A percentile compares a stretch with the other conserved stretches of the same genome.
These are phyloP conservation scores for Lipophrys pholis DNA, from an alignment of 2,113 vertebrate genomes.

Conservation along the genomic window DNA sequence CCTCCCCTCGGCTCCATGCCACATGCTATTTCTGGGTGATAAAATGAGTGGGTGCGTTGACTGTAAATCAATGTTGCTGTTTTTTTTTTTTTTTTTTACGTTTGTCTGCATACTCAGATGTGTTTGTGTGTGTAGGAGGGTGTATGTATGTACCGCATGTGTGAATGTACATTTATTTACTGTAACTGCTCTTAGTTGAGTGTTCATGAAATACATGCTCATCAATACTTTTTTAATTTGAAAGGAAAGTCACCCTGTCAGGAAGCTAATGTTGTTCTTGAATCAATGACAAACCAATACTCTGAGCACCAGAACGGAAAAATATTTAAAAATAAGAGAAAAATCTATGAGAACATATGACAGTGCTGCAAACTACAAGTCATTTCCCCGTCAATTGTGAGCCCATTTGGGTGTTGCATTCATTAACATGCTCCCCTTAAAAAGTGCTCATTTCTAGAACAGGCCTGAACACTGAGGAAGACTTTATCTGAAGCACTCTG, in stretches of 20 bases:
- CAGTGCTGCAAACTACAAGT: not conserved
- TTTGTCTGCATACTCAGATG: constrained; percentile 1
- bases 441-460: constrained; percentile 21
- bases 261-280: not conserved
- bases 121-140: constrained; percentile 16
- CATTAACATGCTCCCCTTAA: constrained; percentile 34
- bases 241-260: too few relatives aligned
- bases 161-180: not conserved
- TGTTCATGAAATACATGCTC: not conserved
- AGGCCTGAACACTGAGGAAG: too few relatives aligned
- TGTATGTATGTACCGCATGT: not conserved
- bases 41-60: constrained; percentile 6
- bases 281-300: constrained; percentile 10
- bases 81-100: not conserved
- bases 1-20: too few relatives aligned
- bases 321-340: not conserved
- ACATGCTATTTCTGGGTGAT: constrained; percentile 2
- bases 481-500: constrained; percentile 18
- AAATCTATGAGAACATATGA: not conserved
- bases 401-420: not conserved
- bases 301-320: not conserved
- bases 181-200: not conserved
- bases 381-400: constrained; percentile 2
- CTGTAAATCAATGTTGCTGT: too few relatives aligned
- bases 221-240: too few relatives aligned